Conservation (phyloP, 2,797 vertebrate genomes). For the Tenualosa ilisha region DNA sequence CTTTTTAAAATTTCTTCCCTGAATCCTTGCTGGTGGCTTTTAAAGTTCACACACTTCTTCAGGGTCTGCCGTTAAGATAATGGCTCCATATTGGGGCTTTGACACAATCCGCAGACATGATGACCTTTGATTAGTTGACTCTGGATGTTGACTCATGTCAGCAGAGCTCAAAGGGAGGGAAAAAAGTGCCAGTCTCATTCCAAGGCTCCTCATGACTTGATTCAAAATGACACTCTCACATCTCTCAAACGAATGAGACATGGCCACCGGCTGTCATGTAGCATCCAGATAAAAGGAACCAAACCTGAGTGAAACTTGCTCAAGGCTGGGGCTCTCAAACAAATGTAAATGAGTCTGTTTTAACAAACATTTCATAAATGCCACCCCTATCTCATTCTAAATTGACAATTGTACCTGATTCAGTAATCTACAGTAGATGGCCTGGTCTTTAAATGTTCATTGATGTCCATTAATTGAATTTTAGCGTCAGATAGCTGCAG, state of each 20-base stretch:
- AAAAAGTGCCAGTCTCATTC: neutral
- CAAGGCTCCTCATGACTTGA: neutral
- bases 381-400: neutral
- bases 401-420: neutral
- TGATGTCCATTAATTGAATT: slow-evolving; percentile 16
- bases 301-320: neutral
- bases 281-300: neutral
- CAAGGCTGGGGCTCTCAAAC: neutral
- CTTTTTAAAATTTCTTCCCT: neutral
- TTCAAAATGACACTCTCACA: neutral
- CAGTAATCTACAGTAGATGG: neutral
- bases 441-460: neutral
- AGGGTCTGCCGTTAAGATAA: neutral
- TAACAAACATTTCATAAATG: neutral
- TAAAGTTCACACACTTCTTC: slow-evolving; percentile 34
- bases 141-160: slow-evolving; percentile 17
- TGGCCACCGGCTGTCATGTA: neutral
- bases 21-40: neutral
- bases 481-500: neutral
- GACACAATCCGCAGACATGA: slow-evolving; percentile 17
- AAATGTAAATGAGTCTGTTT: neutral
- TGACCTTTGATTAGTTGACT: slow-evolving; percentile 24
- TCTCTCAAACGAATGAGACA: neutral
- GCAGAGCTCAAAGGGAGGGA: neutral
- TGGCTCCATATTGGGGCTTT: slow-evolving; percentile 19